Evolutionary conservation across 1,140 invertebrate genomes (phyloP).

Genomic region (Drosophila nasuta): DNA sequence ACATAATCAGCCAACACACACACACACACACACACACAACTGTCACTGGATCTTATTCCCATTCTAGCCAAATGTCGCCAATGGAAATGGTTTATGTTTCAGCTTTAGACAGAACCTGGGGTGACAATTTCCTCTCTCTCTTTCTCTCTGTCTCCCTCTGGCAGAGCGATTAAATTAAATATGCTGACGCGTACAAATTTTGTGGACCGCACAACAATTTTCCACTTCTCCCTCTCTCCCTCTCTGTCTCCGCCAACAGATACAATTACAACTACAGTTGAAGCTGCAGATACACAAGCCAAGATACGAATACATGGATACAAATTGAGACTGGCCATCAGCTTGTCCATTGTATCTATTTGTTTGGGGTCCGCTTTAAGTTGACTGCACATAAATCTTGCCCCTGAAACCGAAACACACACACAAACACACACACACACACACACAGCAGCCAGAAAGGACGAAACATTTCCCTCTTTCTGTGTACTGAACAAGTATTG

Average conservation of each 20-base stretch:
- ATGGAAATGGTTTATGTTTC: slow-evolving; percentile 17
- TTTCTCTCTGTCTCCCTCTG: not conserved
- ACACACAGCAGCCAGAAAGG: not conserved
- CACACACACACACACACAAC: not conserved
- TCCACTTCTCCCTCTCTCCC: not conserved
- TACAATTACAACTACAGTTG: not conserved
- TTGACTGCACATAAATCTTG: slow-evolving; percentile 50
- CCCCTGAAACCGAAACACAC: not conserved
- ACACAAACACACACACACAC: too few species aligned
- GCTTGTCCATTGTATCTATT: slow-evolving; percentile 27
- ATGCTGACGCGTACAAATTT: slow-evolving; percentile 43
- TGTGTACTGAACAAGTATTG: not conserved
- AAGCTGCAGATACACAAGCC: not conserved
- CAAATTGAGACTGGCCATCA: slow-evolving; percentile 33
- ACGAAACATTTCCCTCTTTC: not conserved
- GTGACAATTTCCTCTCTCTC: slow-evolving; percentile 15
- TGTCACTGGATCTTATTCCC: slow-evolving; percentile 32
- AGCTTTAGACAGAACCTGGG: not conserved
- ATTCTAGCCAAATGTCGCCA: slow-evolving; percentile 22
- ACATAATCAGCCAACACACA: slow-evolving; percentile 16
- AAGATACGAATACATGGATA: slow-evolving; percentile 17
- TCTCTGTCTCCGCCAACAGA: not conserved
- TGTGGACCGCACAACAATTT: not conserved
- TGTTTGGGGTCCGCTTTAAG: slow-evolving; percentile 20
- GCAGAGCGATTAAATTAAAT: slow-evolving; percentile 52